Evolutionary conservation across 2,888 invertebrate species (phyloP).

Genomic region (Oxytorus armatus): DNA sequence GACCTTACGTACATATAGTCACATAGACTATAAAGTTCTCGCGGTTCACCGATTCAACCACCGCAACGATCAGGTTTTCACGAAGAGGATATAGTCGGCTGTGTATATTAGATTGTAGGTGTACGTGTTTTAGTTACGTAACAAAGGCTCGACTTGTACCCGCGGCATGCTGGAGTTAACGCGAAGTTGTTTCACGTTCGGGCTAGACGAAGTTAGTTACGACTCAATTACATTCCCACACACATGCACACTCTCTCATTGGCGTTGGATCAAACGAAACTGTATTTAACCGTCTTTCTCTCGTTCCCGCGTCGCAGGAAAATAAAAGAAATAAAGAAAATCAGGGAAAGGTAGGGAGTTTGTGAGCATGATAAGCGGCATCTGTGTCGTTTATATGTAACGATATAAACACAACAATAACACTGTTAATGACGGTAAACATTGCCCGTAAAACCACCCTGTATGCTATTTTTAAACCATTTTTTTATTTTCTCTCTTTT

Average conservation of each 20-base stretch:
- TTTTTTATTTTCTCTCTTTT: background rate
- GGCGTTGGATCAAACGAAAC: conserved; percentile 29
- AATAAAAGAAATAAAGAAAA: conserved; percentile 6
- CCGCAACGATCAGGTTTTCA: conserved; percentile 59
- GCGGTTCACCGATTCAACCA: conserved; percentile 42
- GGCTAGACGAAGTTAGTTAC: conserved; percentile 64
- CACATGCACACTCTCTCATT: conserved; percentile 8
- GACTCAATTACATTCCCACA: conserved; percentile 59
- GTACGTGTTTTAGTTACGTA: conserved; percentile 48
- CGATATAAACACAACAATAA: background rate
- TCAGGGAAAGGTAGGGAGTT: conserved; percentile 3
- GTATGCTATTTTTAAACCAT: conserved; percentile 17
- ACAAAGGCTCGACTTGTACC: conserved; percentile 49
- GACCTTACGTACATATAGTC: background rate
- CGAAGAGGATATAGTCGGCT: conserved; percentile 22
- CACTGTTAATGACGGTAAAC: conserved; percentile 17
- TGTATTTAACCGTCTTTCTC: conserved; percentile 2
- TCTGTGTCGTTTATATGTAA: background rate
- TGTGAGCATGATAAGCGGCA: conserved; percentile 56
- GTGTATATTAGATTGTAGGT: conserved; percentile 19
- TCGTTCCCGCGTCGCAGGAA: background rate
- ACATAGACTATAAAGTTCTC: conserved; percentile 31
- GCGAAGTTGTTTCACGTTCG: conserved; percentile 59
- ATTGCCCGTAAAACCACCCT: conserved; percentile 4
- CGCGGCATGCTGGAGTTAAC: conserved; percentile 47